Base-by-base conservation (phyloP, 2,888 invertebrate genomes). In the Priocnemis perturbator region DNA sequence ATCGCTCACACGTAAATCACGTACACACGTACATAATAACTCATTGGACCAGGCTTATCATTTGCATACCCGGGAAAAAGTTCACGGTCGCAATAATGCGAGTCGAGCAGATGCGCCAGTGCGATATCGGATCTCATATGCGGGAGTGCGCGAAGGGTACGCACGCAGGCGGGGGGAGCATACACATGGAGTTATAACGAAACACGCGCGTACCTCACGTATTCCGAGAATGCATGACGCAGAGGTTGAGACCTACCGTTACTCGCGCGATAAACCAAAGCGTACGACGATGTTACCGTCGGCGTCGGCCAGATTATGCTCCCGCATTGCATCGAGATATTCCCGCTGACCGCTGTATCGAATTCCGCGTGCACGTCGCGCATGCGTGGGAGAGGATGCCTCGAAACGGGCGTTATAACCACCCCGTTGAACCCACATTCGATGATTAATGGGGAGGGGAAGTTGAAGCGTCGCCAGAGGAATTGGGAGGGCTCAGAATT, bases 191-290 rank as follows among this genome's bases (percentile, higher is more conserved):
- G 47, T 30, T 61, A 26, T 61, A 30, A 53, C 17, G 56, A n/a
- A 21, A 20, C 61, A 53, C 60, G 45, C 53, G 45, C 53, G 30
- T 56, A 63, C 50, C 21, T 37, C 37, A 37, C 37, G 37, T 75
- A 81, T 77, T 79, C 73, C 68, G 74, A 74, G 76, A 79, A 81
- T 78, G 77, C 77, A 79, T 79, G 81, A 82, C 78, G 82, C 79
- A 71, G 78, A 81, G 79, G 80, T 77, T 79, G 79, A 76, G 78
- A 83, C 84, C 81, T 82, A 82, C 82, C 81, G 83, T 83, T 82
- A 82, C 73, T 80, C 79, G 80, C 72, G 75, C 81, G 81, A 83
- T 83, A 83, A 83, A 82, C 74, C 73, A 73, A 74, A 72, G 77
- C 53, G 61, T 50, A 50, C 50, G 50, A 50, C 50, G 50, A 64